Conservation (phyloP, 2,888 invertebrate genomes). For the Seladonia tumulorum region DNA sequence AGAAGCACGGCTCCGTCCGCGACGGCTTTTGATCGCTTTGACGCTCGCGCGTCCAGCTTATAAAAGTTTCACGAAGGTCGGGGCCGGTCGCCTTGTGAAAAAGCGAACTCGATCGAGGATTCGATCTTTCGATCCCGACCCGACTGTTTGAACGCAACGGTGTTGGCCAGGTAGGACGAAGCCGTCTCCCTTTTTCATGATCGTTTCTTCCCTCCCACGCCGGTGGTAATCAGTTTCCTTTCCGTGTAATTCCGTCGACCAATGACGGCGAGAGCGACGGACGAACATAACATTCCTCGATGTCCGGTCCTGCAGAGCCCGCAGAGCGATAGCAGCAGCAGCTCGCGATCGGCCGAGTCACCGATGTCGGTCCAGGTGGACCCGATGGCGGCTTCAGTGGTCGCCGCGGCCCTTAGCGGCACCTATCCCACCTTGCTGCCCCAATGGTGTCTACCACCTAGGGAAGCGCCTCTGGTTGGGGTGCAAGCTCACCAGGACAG, state of each 20-base stretch:
- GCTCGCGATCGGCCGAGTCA: constrained; percentile 83
- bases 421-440: constrained; percentile 84
- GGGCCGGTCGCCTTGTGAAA: constrained; percentile 13
- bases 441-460: constrained; percentile 82
- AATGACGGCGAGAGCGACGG: constrained; percentile 53
- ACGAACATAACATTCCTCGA: constrained; percentile 47
- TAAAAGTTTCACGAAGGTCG: constrained; percentile 68
- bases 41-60: constrained; percentile 50
- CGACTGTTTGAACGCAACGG: background rate
- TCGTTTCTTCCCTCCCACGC: constrained; percentile 57
- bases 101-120: constrained; percentile 63
- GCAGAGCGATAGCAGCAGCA: constrained; percentile 84
- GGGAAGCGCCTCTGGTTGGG: constrained; percentile 85
- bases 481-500: constrained; percentile 81
- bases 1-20: constrained; percentile 19
- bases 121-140: constrained; percentile 53
- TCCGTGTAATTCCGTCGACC: constrained; percentile 49
- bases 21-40: constrained; percentile 69
- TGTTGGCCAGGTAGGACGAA: constrained; percentile 1
- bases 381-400: constrained; percentile 88
- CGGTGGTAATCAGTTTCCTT: constrained; percentile 61
- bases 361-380: constrained; percentile 84
- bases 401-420: constrained; percentile 88
- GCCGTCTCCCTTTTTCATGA: constrained; percentile 45
- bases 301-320: constrained; percentile 79